A percentile compares a stretch with the other conserved stretches of the same genome.
phyloP scores from a whole-genome alignment of 2,888 invertebrate genomes.

The Elmis aenea region DNA sequence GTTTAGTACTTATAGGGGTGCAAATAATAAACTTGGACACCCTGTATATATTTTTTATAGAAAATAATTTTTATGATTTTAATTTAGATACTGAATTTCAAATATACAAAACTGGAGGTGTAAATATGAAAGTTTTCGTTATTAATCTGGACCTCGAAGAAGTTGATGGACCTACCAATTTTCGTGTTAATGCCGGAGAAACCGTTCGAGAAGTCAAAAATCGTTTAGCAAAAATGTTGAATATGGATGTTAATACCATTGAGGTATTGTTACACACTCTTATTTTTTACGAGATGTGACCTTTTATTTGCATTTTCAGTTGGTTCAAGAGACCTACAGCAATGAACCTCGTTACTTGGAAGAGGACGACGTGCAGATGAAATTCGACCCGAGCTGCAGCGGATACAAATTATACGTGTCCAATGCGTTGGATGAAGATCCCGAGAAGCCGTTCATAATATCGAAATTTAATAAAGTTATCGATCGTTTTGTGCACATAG shows the following conservation, averaged over 20 bases:
- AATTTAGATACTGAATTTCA: conserved; percentile 50
- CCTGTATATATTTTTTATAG: neutral
- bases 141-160: conserved; percentile 59
- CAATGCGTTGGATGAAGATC: conserved; percentile 48
- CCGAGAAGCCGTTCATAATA: conserved; percentile 45
- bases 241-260: conserved; percentile 34
- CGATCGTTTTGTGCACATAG: conserved; percentile 57
- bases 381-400: conserved; percentile 39
- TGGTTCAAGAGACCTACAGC: conserved; percentile 47
- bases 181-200: conserved; percentile 55
- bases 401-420: conserved; percentile 52
- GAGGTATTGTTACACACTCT: conserved; percentile 7
- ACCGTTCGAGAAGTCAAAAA: conserved; percentile 55
- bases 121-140: conserved; percentile 56
- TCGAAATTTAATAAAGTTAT: conserved; percentile 51
- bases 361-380: conserved; percentile 43
- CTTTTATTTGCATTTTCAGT: conserved; percentile 14
- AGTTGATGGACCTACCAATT: conserved; percentile 55
- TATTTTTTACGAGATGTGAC: neutral
- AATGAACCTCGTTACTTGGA: conserved; percentile 41
- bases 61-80: neutral
- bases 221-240: conserved; percentile 50
- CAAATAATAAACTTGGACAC: no score
- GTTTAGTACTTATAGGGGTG: no score
- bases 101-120: conserved; percentile 58